A percentile compares a stretch with the other conserved stretches of the same genome.
These are phyloP conservation scores for Oreochromis aureus DNA, from an alignment of 2,113 vertebrate genomes.

Conservation along the genomic window DNA sequence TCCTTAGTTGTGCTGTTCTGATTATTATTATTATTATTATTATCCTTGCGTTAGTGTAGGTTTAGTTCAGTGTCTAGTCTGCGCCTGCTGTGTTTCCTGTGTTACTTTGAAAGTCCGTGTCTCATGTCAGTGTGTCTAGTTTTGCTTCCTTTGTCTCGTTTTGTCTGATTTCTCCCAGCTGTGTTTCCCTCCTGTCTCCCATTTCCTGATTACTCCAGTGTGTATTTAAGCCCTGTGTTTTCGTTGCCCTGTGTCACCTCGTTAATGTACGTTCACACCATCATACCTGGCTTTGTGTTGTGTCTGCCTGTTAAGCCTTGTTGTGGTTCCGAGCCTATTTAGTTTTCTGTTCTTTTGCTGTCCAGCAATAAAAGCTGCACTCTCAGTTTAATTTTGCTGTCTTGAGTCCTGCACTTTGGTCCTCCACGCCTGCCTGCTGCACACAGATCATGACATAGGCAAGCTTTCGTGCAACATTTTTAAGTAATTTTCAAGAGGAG, in stretches of 20 bases:
- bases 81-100: background rate
- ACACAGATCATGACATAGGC: background rate
- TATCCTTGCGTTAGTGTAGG: background rate
- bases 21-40: background rate
- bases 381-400: background rate
- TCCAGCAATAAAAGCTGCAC: background rate
- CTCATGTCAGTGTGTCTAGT: background rate
- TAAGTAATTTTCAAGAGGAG: background rate
- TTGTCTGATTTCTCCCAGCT: background rate
- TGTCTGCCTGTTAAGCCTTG: accelerated
- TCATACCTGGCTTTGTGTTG: background rate
- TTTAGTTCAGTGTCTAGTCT: background rate
- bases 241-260: accelerated
- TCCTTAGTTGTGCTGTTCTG: background rate
- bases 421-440: background rate
- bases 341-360: background rate
- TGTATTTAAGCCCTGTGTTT: background rate
- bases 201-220: background rate
- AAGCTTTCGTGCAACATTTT: background rate
- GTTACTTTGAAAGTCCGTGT: background rate
- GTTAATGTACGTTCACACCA: background rate
- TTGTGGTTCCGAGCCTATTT: accelerated
- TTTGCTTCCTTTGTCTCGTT: background rate
- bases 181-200: background rate
- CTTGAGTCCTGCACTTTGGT: accelerated